These are phyloP conservation scores for Drosophila grimshawi DNA, from an alignment of 1,140 invertebrate species.

Conservation along the genomic window DNA sequence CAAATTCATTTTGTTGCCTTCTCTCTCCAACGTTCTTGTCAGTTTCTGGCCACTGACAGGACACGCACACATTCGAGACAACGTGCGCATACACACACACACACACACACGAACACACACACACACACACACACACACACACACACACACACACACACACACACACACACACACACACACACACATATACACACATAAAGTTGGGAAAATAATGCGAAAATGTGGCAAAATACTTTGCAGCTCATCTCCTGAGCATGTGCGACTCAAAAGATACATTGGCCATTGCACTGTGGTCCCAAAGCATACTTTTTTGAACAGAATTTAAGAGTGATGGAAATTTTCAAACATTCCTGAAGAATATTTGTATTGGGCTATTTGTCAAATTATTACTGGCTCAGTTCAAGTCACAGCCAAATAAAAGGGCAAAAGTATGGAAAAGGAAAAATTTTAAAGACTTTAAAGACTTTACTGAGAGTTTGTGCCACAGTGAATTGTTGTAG, in stretches of 20 bases:
- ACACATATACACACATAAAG: background rate
- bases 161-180: no score
- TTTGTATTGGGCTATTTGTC: no score
- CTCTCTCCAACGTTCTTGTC: background rate
- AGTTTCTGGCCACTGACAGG: conserved; percentile 1
- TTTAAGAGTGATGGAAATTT: background rate
- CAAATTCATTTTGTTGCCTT: background rate
- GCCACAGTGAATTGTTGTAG: background rate
- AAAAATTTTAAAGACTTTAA: no score
- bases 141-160: background rate
- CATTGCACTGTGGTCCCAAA: background rate
- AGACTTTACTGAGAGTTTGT: background rate
- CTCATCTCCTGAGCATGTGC: conserved; percentile 44
- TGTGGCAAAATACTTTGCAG: conserved; percentile 54
- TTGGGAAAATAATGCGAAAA: conserved; percentile 41
- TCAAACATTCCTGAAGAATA: no score
- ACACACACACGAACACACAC: background rate
- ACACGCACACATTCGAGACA: background rate
- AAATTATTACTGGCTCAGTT: no score
- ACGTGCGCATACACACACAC: background rate
- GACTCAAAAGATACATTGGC: conserved; percentile 2
- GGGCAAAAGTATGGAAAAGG: no score
- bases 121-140: conserved; percentile 2
- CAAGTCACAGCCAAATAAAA: no score
- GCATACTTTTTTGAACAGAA: background rate